phyloP scores from a whole-genome alignment of 2,888 invertebrate species.

The Julus scanicus region DNA sequence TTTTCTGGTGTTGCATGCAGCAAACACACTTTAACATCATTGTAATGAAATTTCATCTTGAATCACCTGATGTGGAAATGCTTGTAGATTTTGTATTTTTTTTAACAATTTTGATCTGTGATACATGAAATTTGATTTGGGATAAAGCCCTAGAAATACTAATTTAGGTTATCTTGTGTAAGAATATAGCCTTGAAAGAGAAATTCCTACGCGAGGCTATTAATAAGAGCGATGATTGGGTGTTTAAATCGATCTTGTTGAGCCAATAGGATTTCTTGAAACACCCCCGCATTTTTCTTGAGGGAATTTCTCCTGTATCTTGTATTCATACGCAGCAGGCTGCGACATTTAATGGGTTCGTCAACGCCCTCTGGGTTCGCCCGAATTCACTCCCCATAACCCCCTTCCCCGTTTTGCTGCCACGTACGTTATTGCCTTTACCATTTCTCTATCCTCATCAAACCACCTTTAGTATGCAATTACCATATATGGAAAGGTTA shows the following conservation, averaged over 20 bases:
- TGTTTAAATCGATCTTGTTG: slow-evolving; percentile 20
- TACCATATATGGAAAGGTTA: background rate
- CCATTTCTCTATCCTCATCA: background rate
- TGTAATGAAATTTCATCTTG: too few species aligned
- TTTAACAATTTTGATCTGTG: too few species aligned
- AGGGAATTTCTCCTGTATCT: background rate
- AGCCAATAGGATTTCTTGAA: slow-evolving; percentile 27
- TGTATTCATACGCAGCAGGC: slow-evolving; percentile 27
- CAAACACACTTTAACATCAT: too few species aligned
- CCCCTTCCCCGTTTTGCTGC: background rate
- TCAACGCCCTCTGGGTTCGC: background rate
- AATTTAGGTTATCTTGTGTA: background rate
- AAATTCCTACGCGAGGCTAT: slow-evolving; percentile 16
- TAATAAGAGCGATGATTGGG: slow-evolving; percentile 7
- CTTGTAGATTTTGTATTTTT: too few species aligned
- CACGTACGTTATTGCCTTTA: background rate
- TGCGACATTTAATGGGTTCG: slow-evolving; percentile 40
- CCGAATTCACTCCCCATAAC: background rate
- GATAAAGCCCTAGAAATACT: background rate
- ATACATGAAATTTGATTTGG: too few species aligned
- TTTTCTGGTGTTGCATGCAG: too few species aligned
- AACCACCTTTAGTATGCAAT: background rate
- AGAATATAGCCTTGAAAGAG: background rate
- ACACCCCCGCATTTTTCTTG: slow-evolving; percentile 41
- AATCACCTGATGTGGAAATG: too few species aligned